A percentile compares a stretch with the other conserved stretches of the same genome.
Conservation (phyloP, 2,888 invertebrate species). For the Erebia ligea region DNA sequence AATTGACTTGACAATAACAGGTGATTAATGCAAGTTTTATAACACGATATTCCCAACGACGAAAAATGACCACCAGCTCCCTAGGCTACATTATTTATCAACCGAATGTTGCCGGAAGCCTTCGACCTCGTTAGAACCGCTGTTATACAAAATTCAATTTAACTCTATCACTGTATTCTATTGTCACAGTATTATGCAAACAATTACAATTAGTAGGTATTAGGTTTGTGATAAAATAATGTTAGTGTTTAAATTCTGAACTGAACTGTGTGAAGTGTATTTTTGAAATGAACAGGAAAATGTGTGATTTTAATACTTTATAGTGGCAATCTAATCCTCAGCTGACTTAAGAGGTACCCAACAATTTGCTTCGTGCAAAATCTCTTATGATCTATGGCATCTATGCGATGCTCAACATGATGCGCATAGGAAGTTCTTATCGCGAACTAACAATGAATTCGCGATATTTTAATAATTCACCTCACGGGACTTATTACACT, state of each 20-base stretch:
- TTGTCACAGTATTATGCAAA: constrained; percentile 24
- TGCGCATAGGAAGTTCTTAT: no score
- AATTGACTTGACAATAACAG: no score
- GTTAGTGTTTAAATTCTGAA: constrained; percentile 19
- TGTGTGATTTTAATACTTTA: constrained; percentile 15
- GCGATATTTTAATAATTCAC: no score
- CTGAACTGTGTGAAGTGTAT: neutral
- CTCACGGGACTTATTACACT: no score
- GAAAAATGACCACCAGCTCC: no score
- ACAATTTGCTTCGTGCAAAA: no score
- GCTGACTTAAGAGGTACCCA: no score
- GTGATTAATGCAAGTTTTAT: no score
- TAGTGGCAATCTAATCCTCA: constrained; percentile 26
- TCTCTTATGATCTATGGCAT: no score
- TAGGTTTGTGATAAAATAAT: constrained; percentile 10
- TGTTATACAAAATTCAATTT: constrained; percentile 34
- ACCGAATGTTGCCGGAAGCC: constrained; percentile 57
- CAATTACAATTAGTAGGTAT: constrained; percentile 9
- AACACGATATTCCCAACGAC: no score
- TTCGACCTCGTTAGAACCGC: constrained; percentile 60
- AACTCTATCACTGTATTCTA: constrained; percentile 14
- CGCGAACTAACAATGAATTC: no score
- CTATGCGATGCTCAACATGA: no score
- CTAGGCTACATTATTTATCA: constrained; percentile 35
- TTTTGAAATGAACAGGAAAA: constrained; percentile 10